Base-by-base conservation (phyloP, 1,140 invertebrate species). In the Hycleus cichorii region DNA sequence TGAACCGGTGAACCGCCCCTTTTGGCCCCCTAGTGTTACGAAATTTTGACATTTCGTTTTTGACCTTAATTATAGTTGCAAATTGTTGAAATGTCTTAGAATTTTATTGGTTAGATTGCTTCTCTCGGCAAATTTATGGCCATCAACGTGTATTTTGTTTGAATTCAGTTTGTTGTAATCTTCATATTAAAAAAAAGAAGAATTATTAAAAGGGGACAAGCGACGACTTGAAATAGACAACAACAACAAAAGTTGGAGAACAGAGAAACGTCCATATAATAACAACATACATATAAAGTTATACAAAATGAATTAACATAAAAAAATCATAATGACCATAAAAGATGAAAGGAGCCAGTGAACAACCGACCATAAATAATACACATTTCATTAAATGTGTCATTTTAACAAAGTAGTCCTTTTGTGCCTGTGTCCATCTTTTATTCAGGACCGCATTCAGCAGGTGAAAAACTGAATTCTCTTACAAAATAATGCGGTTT, bases 341-440 rank as follows among this genome's bases (percentile, higher is more conserved):
- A 32, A 43, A 49, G 47, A 10, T 50, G 48, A 44, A 52, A 59
- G 56, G 44, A 51, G 49, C 43, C 26, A 27, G 38, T 32, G 32
- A 32, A 32, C 32, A 32, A 4, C 32, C 32, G 24, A 43, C 53
- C 59, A 64, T 67, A 65, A 65, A 67, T 67, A 60, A 65, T 64
- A 57, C 52, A 62, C 65, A 62, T 67, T 67, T 67, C 65, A 64
- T 67, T 67, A 64, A 65, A 67, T 59, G 55, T 65, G 65, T 67
- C 65, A 65, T 47, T 60, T 49, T 65, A 58, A 67, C 62, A 67
- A 67, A 67, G 65, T 65, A 60, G 59, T 57, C 42, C 63, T 57
- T 60, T 67, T 67, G 65, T 32, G 32, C 4, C 0, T 32, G 32
- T 66, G 48, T 10, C 51, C 38, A 59, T 62, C 64, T 18, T 45